Percentiles rank a stretch among this genome's conserved stretches.
Evolutionary conservation across 1,140 invertebrate genomes (phyloP).

Genomic region (Nasonia vitripennis): DNA sequence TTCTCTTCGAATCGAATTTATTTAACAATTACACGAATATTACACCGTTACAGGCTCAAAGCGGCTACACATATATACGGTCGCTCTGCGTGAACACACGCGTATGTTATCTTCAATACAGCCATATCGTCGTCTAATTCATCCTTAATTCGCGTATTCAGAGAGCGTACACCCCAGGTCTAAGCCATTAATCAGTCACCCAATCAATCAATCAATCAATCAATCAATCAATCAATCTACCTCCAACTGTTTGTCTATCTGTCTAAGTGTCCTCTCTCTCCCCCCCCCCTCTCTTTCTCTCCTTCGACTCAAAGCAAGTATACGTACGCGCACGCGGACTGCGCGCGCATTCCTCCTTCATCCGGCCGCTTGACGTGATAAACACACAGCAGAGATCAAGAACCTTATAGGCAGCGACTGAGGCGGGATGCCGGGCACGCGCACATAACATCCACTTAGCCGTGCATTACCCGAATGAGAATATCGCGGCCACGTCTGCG

Average conservation of each 20-base stretch:
- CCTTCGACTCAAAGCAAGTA: background rate
- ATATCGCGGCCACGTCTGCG: constrained; percentile 56
- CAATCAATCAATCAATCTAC: constrained; percentile 26
- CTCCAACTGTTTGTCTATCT: constrained; percentile 17
- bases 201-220: constrained; percentile 11
- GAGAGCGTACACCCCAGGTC: background rate
- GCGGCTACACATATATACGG: background rate
- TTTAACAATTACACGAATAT: background rate
- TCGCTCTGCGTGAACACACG: background rate
- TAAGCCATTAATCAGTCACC: background rate
- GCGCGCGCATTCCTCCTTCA: background rate
- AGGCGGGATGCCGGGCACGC: constrained; percentile 21
- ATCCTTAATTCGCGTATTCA: constrained; percentile 6
- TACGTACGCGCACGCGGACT: background rate
- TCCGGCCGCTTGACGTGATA: background rate
- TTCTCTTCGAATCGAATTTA: background rate
- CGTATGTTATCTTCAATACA: constrained; percentile 5
- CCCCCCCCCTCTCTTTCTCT: background rate
- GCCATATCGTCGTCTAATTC: background rate
- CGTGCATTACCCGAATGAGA: constrained; percentile 69
- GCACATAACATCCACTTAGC: constrained; percentile 66
- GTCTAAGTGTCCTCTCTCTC: background rate
- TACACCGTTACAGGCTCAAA: background rate
- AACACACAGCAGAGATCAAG: background rate
- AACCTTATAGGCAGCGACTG: background rate